These are phyloP conservation scores for Riptortus pedestris DNA, from an alignment of 1,140 invertebrate species.

Conservation along the genomic window DNA sequence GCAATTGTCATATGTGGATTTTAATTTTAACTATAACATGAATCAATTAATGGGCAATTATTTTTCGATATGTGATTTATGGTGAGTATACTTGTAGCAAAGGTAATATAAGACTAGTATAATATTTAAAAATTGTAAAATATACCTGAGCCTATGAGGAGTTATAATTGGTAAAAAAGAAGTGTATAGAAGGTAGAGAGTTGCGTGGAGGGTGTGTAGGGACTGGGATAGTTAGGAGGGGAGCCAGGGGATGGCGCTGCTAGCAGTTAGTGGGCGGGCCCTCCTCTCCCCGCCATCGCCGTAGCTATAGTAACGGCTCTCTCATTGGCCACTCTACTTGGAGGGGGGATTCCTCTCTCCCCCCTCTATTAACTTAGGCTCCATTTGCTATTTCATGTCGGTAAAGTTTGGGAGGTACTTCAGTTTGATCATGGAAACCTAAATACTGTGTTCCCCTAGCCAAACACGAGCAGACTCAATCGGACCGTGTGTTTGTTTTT, in stretches of 20 bases:
- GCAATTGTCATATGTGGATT: neutral
- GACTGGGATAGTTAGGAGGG: slow-evolving; percentile 3
- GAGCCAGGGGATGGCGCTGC: slow-evolving; percentile 1
- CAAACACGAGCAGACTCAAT: slow-evolving; percentile 11
- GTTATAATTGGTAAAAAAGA: slow-evolving; percentile 17
- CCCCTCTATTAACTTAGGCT: slow-evolving; percentile 21
- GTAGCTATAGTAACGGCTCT: slow-evolving; percentile 14
- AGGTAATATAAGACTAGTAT: neutral
- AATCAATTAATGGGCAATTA: neutral
- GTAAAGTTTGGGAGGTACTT: slow-evolving; percentile 34
- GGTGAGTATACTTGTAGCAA: neutral
- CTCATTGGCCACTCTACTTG: neutral
- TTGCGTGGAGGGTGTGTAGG: slow-evolving; percentile 6
- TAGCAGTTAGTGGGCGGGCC: neutral
- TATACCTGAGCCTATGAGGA: slow-evolving; percentile 7
- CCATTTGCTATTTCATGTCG: slow-evolving; percentile 30
- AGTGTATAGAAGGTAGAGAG: neutral
- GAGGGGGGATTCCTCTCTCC: slow-evolving; percentile 6
- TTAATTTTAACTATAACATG: neutral
- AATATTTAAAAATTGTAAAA: neutral
- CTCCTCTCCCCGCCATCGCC: slow-evolving; percentile 17
- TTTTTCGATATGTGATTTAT: neutral
- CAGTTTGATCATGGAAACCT: slow-evolving; percentile 35
- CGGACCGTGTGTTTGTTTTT: slow-evolving; percentile 32
- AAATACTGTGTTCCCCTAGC: slow-evolving; percentile 34